phyloP scores from a whole-genome alignment of 2,797 vertebrate species.

The Gallinago nigripennis region DNA sequence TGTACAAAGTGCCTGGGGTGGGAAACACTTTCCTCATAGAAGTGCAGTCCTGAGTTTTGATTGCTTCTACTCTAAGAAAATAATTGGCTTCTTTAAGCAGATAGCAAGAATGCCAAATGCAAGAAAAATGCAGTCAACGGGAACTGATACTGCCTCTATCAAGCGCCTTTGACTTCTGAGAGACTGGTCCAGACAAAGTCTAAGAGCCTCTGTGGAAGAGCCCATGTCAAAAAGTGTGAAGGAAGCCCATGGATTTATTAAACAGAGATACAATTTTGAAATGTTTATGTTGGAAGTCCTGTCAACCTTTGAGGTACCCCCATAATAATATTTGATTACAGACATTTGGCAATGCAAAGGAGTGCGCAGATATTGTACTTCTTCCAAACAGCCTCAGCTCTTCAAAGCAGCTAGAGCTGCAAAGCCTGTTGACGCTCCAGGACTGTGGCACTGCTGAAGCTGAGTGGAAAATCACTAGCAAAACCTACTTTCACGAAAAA shows the following conservation, averaged over 20 bases:
- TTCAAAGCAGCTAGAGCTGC: not conserved
- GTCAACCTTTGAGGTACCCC: not conserved
- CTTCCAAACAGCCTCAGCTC: not conserved
- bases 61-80: not conserved
- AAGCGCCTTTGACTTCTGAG: not conserved
- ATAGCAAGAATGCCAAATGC: not conserved
- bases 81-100: not conserved
- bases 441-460: not conserved
- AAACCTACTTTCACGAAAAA: slow-evolving; percentile 5
- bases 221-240: not conserved
- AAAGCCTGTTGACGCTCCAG: not conserved
- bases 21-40: not conserved
- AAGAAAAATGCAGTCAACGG: not conserved
- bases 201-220: not conserved
- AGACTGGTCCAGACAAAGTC: not conserved
- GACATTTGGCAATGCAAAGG: not conserved
- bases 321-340: not conserved
- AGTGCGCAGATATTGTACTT: not conserved
- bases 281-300: not conserved
- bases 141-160: not conserved
- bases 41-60: not conserved
- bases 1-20: not conserved
- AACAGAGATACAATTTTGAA: not conserved
- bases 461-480: not conserved
- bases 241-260: not conserved